phyloP scores from a whole-genome alignment of 2,113 vertebrate species.

The Chaetodon auriga region DNA sequence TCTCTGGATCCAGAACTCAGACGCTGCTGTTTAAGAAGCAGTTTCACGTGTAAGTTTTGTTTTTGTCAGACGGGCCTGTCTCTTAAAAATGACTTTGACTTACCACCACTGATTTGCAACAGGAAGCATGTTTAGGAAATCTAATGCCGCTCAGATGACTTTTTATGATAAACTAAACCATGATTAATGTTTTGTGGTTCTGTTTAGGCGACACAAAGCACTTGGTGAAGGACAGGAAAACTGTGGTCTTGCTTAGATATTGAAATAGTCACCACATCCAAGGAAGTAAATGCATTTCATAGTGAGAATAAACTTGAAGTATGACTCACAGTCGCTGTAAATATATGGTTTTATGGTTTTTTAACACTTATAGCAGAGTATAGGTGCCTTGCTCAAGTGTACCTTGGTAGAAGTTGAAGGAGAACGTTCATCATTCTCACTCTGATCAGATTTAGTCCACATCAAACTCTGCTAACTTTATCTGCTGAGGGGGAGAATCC shows the following conservation, averaged over 20 bases:
- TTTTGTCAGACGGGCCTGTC: background rate
- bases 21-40: background rate
- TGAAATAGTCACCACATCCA: background rate
- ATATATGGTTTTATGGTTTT: no score
- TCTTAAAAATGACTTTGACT: background rate
- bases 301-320: background rate
- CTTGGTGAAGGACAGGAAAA: background rate
- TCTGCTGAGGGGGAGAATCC: conserved; percentile 44
- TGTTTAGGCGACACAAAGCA: no score
- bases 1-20: background rate
- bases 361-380: background rate
- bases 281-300: background rate
- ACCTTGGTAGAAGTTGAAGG: conserved; percentile 5
- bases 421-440: conserved; percentile 39
- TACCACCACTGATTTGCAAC: background rate
- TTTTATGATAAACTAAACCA: no score
- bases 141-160: background rate
- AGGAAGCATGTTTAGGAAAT: background rate
- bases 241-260: background rate
- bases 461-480: conserved; percentile 59
- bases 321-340: background rate
- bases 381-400: conserved; percentile 42
- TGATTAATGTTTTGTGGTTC: no score
- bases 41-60: background rate
- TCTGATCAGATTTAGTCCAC: conserved; percentile 50